Base-by-base conservation (phyloP, 2,888 invertebrate genomes). In the Margaritifera margaritifera region DNA sequence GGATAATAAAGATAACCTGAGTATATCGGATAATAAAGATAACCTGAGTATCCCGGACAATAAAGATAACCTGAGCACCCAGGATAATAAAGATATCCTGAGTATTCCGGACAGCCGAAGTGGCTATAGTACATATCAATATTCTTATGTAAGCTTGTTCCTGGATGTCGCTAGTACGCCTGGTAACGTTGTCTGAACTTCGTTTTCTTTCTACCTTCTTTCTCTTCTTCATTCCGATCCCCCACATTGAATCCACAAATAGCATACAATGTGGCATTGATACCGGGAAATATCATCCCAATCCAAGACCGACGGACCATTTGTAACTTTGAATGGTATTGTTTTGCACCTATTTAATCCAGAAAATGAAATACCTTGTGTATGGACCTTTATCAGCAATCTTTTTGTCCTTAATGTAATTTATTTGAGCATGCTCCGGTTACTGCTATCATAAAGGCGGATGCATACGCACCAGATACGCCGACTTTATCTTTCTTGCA, bases 401-500 rank as follows among this genome's bases (percentile, higher is more conserved):
- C 62, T 84, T 85, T 71, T 86, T 85, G 31, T 84, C 80, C 69
- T 87, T 86, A n/a, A 87, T 71, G 70, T 87, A 87, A 60, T 87
- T 86, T 87, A 65, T 87, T 87, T 80, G 86, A 87, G 65, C 86
- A 84, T 15, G 87, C 86, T 64, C 87, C 87, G 54, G 83, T 83
- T 5, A 82, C 83, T 0, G 87, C 86, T 22, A 79, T 78, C 56
- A 74, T 80, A 67, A 87, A 87, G 4, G 87, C 87, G 87, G 77
- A 50, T 31, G 31, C 3, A 31, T 80, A 85, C 19, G 84, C 82
- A 69, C 78, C 82, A 81, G 68, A 60, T 83, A 84, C 6, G 83
- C 84, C 83, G 83, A 84, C 55, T 73, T 74, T 2, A 82, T 83
- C 27, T 78, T 70, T 82, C 98, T 93, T 90, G 96, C 94, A 96